Conservation (phyloP, 2,888 invertebrate species). For the Phyllotreta cruciferae region DNA sequence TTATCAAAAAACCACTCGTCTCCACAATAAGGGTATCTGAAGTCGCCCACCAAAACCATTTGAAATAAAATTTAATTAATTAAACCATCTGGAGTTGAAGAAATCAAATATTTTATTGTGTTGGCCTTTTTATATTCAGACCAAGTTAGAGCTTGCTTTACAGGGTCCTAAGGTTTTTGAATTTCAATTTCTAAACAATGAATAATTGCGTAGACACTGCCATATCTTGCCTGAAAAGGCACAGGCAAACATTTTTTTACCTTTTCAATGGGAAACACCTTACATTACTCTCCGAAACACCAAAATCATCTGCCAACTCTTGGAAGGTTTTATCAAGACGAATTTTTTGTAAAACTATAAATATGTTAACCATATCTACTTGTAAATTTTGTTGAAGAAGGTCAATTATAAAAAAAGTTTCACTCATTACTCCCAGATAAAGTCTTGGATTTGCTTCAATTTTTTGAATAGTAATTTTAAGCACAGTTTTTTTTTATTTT, state of each 20-base stretch:
- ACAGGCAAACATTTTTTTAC: constrained; percentile 22
- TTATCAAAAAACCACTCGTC: constrained; percentile 3
- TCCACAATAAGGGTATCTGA: constrained; percentile 11
- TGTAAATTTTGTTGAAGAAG: no score
- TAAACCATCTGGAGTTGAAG: constrained; percentile 18
- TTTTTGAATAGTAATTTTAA: no score
- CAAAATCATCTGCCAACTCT: background rate
- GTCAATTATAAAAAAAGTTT: no score
- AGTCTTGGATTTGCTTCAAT: no score
- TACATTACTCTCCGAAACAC: background rate
- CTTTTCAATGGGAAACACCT: background rate
- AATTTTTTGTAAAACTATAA: constrained; percentile 1
- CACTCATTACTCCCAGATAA: no score
- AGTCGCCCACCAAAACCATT: constrained; percentile 19
- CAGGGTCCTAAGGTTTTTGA: constrained; percentile 33
- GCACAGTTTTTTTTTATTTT: no score
- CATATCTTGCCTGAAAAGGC: constrained; percentile 25
- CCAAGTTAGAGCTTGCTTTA: constrained; percentile 33
- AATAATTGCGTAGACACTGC: constrained; percentile 31
- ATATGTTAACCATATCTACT: no score
- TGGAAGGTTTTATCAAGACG: background rate
- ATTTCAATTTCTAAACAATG: constrained; percentile 36
- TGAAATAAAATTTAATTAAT: constrained; percentile 20
- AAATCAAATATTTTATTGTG: constrained; percentile 31
- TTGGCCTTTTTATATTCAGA: constrained; percentile 34